Conservation (phyloP, 2,113 vertebrate genomes). For the Prunella himalayana region DNA sequence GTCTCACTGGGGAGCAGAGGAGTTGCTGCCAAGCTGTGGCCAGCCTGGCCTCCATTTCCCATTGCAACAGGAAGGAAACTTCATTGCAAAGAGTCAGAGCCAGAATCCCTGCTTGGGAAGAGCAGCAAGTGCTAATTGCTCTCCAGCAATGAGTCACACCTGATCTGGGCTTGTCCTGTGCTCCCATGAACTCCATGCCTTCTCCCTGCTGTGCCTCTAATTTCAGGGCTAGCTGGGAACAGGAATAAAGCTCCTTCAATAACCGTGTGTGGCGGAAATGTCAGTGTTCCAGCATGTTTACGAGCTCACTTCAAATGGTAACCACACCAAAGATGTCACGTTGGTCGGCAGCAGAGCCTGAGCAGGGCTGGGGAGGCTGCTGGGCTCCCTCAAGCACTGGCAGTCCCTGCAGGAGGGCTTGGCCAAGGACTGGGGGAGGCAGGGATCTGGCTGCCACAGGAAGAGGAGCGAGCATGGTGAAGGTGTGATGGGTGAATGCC, state of each 20-base stretch:
- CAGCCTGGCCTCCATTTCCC: neutral
- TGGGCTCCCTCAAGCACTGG: neutral
- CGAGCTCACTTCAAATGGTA: neutral
- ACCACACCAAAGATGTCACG: neutral
- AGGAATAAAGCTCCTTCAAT: neutral
- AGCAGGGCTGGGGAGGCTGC: neutral
- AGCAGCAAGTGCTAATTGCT: constrained; percentile 10
- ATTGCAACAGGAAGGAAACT: neutral
- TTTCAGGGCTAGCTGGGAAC: neutral
- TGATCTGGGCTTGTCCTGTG: neutral
- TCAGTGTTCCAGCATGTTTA: neutral
- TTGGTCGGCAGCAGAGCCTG: neutral
- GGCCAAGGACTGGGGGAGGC: neutral
- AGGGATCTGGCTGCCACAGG: accelerated
- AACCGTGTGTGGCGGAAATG: neutral
- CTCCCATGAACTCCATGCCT: neutral
- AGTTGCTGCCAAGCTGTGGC: neutral
- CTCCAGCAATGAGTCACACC: neutral
- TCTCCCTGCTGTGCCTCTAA: neutral
- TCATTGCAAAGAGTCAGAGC: neutral
- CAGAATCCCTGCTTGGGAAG: neutral
- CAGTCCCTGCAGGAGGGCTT: neutral
- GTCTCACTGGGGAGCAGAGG: neutral
- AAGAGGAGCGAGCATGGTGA: neutral
- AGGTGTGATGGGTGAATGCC: neutral